These are phyloP conservation scores for Cirrhinus mrigala DNA, from an alignment of 2,797 vertebrate species.

Conservation along the genomic window DNA sequence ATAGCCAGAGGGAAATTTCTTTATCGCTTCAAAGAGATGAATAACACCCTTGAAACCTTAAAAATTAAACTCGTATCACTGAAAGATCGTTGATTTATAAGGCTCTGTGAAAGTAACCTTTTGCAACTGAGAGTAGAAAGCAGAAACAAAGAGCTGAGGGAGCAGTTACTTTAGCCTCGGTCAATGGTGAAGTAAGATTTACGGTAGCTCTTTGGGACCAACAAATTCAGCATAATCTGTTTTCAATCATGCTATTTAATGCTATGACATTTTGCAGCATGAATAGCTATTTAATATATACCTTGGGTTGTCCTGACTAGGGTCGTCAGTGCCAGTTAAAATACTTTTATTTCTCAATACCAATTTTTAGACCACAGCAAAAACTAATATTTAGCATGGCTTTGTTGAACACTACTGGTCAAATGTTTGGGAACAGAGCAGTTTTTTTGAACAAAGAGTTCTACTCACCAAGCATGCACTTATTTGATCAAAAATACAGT, in stretches of 20 bases:
- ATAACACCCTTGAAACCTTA: conserved; percentile 23
- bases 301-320: not conserved
- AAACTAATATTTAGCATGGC: not conserved
- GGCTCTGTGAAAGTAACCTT: conserved; percentile 28
- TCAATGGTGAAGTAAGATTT: conserved; percentile 47
- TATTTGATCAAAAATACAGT: not conserved
- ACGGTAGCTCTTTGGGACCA: conserved; percentile 26
- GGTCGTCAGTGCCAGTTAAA: not conserved
- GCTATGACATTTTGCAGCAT: conserved; percentile 15
- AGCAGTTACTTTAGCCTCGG: conserved; percentile 27
- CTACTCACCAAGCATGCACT: not conserved
- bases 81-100: conserved; percentile 46
- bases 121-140: conserved; percentile 11
- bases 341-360: not conserved
- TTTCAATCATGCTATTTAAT: conserved; percentile 42
- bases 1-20: not conserved
- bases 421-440: not conserved
- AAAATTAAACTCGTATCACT: conserved; percentile 16
- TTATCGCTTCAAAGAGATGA: conserved; percentile 17
- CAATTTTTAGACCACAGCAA: not conserved
- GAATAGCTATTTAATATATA: conserved; percentile 31
- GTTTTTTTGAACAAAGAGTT: no score
- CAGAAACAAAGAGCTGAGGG: conserved; percentile 41
- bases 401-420: not conserved
- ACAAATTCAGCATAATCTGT: conserved; percentile 49